Evolutionary conservation across 1,140 invertebrate genomes (phyloP).

Genomic region (Tetragnatha versicolor): DNA sequence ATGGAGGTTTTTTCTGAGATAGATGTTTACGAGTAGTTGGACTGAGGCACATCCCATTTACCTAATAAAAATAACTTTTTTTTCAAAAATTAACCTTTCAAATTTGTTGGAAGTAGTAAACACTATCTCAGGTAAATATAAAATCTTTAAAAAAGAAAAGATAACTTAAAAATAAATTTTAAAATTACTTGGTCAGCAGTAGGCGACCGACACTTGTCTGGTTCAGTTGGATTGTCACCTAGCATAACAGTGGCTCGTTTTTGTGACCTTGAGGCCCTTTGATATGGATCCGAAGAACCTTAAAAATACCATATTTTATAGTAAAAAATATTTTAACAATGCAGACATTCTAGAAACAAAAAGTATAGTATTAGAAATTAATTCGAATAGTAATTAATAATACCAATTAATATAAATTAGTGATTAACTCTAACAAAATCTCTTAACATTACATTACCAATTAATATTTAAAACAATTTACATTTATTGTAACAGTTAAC

Average conservation of each 20-base stretch:
- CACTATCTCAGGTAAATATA: no score
- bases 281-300: constrained; percentile 82
- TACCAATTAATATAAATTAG: no score
- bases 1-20: constrained; percentile 61
- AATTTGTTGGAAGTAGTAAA: no score
- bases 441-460: no score
- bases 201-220: constrained; percentile 79
- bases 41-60: constrained; percentile 79
- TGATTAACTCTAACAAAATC: no score
- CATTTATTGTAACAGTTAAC: no score
- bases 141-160: no score
- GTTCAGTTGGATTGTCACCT: constrained; percentile 63
- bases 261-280: constrained; percentile 82
- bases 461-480: no score
- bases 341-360: neutral
- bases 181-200: constrained; percentile 86
- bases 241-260: constrained; percentile 66
- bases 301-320: neutral
- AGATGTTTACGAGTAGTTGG: constrained; percentile 68
- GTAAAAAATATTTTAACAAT: neutral
- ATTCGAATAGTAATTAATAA: no score
- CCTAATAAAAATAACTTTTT: constrained; percentile 66
- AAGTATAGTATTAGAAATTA: neutral
- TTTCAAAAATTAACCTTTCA: neutral
- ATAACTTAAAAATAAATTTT: neutral